These are phyloP conservation scores for Eristalinus aeneus DNA, from an alignment of 2,888 invertebrate genomes.

Conservation along the genomic window DNA sequence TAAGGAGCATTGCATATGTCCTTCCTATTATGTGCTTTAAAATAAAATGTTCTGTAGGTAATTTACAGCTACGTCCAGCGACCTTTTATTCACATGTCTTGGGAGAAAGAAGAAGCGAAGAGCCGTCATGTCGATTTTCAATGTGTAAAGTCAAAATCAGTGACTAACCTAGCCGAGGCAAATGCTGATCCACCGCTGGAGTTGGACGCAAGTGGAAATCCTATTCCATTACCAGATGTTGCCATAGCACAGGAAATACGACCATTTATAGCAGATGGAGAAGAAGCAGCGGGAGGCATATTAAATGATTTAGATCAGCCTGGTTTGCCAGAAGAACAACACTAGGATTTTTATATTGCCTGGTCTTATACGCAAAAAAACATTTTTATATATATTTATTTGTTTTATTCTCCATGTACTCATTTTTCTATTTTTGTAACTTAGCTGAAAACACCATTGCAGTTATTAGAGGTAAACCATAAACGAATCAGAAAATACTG, in stretches of 20 bases:
- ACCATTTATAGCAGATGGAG: conserved; percentile 56
- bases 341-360: conserved; percentile 41
- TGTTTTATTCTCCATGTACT: conserved; percentile 62
- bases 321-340: conserved; percentile 65
- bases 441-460: conserved; percentile 50
- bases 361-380: conserved; percentile 37
- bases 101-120: conserved; percentile 99
- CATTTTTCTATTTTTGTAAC: conserved; percentile 56
- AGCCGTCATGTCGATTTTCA: conserved; percentile 99
- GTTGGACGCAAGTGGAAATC: conserved; percentile 80
- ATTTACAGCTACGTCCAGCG: conserved; percentile 99
- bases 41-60: conserved; percentile 71
- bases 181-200: conserved; percentile 91
- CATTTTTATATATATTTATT: conserved; percentile 57
- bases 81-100: conserved; percentile 95
- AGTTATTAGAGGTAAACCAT: conserved; percentile 48
- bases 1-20: conserved; percentile 77
- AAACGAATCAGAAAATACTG: conserved; percentile 25
- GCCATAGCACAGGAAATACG: conserved; percentile 48
- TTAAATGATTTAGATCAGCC: conserved; percentile 72
- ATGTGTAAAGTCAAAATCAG: conserved; percentile 98
- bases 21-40: no score
- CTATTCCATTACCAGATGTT: conserved; percentile 77
- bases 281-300: conserved; percentile 72
- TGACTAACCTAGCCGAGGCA: conserved; percentile 97